phyloP scores from a whole-genome alignment of 2,113 vertebrate species.

The Furnarius figulus region DNA sequence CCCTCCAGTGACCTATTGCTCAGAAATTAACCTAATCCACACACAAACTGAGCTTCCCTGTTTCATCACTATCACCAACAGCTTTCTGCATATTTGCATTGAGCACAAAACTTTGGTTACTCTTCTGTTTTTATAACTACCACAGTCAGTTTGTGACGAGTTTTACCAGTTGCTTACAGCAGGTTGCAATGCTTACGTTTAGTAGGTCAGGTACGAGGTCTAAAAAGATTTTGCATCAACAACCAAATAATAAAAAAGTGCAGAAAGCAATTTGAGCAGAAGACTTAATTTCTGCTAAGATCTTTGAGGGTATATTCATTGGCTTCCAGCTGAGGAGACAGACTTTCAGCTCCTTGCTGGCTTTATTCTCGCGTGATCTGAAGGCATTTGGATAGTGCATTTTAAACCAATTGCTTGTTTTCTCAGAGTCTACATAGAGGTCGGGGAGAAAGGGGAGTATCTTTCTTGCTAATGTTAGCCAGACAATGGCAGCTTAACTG shows the following conservation, averaged over 20 bases:
- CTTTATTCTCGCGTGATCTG: slow-evolving; percentile 25
- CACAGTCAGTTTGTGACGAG: neutral
- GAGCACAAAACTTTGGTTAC: neutral
- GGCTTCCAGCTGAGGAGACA: slow-evolving; percentile 36
- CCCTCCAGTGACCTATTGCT: neutral
- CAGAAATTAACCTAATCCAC: neutral
- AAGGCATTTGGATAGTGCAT: slow-evolving; percentile 36
- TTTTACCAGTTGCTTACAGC: neutral
- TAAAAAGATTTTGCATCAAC: neutral
- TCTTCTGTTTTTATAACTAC: neutral
- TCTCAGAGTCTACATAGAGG: slow-evolving; percentile 45
- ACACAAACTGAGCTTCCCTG: neutral
- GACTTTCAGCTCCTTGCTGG: slow-evolving; percentile 25
- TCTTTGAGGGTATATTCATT: slow-evolving; percentile 13
- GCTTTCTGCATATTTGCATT: neutral
- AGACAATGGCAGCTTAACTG: slow-evolving; percentile 58
- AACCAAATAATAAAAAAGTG: neutral
- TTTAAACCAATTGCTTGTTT: slow-evolving; percentile 61
- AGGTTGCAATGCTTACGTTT: neutral
- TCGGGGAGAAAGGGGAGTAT: slow-evolving; percentile 36
- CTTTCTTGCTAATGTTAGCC: slow-evolving; percentile 59
- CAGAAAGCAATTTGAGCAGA: neutral
- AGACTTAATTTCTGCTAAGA: slow-evolving; percentile 50
- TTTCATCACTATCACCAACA: neutral
- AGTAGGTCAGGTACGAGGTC: neutral